These are phyloP conservation scores for Apodemia zela DNA, from an alignment of 2,888 invertebrate genomes.

Conservation along the genomic window DNA sequence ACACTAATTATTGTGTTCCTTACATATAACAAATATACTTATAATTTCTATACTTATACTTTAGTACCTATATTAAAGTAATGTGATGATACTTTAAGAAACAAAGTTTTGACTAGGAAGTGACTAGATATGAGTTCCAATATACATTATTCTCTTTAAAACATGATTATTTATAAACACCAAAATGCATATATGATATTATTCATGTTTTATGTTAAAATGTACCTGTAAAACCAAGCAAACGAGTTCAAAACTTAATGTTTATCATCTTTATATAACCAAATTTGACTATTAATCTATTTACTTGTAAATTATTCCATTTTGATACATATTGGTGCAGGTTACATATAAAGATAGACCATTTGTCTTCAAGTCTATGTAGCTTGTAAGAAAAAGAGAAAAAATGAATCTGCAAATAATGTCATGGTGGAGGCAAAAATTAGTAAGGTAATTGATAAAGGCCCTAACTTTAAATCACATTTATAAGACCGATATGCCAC, in stretches of 20 bases:
- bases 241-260: background rate
- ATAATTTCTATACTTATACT: background rate
- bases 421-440: too few relatives aligned
- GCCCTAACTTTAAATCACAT: too few relatives aligned
- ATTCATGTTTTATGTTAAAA: background rate
- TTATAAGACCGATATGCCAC: too few relatives aligned
- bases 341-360: background rate
- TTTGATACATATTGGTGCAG: background rate
- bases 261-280: background rate
- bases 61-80: constrained; percentile 12
- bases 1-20: constrained; percentile 15
- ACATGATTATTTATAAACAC: constrained; percentile 5
- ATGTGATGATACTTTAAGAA: too few relatives aligned
- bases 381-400: too few relatives aligned
- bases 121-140: background rate
- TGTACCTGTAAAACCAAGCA: background rate
- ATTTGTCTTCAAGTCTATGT: background rate
- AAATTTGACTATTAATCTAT: background rate
- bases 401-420: too few relatives aligned
- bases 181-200: background rate
- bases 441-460: too few relatives aligned
- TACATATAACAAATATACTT: background rate
- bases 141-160: background rate
- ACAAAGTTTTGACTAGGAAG: background rate
- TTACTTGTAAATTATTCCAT: background rate